A percentile compares a stretch with the other conserved stretches of the same genome.
Conservation (phyloP, 30 jellyfish, hydroid and myxozoan species). For the Sanderia malayensis region DNA sequence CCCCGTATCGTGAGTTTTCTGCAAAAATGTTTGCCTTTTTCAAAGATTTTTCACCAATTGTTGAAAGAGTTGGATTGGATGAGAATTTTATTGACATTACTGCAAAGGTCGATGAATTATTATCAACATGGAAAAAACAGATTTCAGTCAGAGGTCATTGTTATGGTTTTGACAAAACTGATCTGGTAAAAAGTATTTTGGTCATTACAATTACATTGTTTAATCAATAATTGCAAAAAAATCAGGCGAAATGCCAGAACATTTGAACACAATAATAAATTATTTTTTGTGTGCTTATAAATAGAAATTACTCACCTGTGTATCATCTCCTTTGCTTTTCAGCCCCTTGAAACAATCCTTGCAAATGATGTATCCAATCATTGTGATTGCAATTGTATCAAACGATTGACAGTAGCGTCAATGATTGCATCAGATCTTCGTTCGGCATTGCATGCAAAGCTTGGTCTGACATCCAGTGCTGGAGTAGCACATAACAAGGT, state of each 20-base stretch:
- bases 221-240: no score
- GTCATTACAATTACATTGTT: no score
- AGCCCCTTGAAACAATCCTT: conserved; percentile 16
- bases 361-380: conserved; percentile 8
- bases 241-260: no score
- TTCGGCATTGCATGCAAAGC: conserved; percentile 15
- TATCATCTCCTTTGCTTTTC: not conserved
- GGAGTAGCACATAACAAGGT: conserved; percentile 71
- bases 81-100: conserved; percentile 77
- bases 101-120: conserved; percentile 23
- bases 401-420: conserved; percentile 49
- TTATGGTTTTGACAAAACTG: conserved; percentile 26
- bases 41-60: conserved; percentile 31
- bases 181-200: conserved; percentile 38
- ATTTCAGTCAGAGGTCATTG: conserved; percentile 44
- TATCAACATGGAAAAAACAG: not conserved
- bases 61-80: conserved; percentile 75
- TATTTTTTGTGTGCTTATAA: no score
- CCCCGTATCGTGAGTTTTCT: conserved; percentile 56
- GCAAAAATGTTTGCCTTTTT: conserved; percentile 32
- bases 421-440: conserved; percentile 53
- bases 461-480: conserved; percentile 69
- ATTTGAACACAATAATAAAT: no score
- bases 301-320: no score
- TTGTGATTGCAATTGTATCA: conserved; percentile 69